Base-by-base conservation (phyloP, 2,888 invertebrate genomes). In the Chelonus formosanus region DNA sequence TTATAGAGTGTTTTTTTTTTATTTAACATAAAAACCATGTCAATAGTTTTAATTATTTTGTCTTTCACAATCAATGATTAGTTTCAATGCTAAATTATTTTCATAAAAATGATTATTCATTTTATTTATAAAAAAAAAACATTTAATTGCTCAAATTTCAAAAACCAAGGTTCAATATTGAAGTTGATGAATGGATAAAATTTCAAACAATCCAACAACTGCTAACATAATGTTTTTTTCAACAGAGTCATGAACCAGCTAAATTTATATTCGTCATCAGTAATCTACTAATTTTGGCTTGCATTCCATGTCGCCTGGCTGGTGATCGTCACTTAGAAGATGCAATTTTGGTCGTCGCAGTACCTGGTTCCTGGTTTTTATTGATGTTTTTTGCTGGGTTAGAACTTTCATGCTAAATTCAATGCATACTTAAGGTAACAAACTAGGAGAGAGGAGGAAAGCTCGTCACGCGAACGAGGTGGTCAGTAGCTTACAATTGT, bases 311-410 rank as follows among this genome's bases (percentile, higher is more conserved):
- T 73, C 90, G 98, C 4, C 78, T 95, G 8, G 87, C 88, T 69
- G 90, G 89, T 6, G 90, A 94, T 77, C 88, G 90, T 55, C 89
- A 90, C 76, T 88, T 92, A 0, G 99, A 99, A 84, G 98, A 98
- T 83, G 93, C 95, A 0, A 90, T 98, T 58, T 86, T 99, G 35
- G 90, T 96, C 47, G 92, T 98, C 76, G 93, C 98, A 0, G 91
- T 98, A 32, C 98, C 98, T 0, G 95, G 97, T 3, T 95, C 95
- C 44, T 99, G 98, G 98, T 96, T 98, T 83, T 90, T 97, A 52
- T 89, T 98, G 32, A 96, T 99, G 92, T 99, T 99, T 85, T 99
- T 98, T 85, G 98, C 98, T 48, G 97, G 98, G 98, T 98, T 87
- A 86, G 82, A 48, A 35, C 8, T 40, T n/a, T 34, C n/a, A 36